Evolutionary conservation across 64 coral and sea anemone genomes (phyloP), one percentile per base, ranked within the genome.

Genomic region (Catalaphyllia jardinei): DNA sequence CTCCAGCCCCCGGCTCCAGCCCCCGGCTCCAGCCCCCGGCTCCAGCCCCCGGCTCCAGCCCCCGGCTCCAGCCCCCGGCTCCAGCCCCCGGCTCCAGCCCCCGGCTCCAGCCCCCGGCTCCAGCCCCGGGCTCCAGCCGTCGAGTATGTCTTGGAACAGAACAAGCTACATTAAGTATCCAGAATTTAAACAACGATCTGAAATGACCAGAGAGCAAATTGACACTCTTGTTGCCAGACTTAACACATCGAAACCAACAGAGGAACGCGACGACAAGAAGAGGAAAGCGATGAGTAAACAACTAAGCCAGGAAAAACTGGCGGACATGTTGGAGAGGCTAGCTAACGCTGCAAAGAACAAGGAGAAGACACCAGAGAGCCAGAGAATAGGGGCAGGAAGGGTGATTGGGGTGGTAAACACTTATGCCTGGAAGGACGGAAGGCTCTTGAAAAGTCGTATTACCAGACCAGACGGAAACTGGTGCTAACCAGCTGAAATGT

Each of bases 151-250:
- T 28, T 96, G 95, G 95, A 88, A 88, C 62, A 63, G 75, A 16
- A n/a, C 72, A 15, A 91, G 87, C 52, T 96, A 96, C 62, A 79
- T 96, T 0, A 90, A 96, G 24, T 96, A 96, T 28, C 95, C 95
- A 0, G 88, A 93, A 18, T 90, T 71, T 20, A 96, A 91, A 79
- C 17, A 55, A 57, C 80, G 28, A 12, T 20, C 81, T 8, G 31
- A 76, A 39, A 78, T 93, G 12, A 72, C 72, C 17, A 96, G 87
- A 71, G 71, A 87, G 87, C 30, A 96, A 73, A 73, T 93, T 8
- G 91, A 93, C 46, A 91, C 64, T 30, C 87, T 87, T 30, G 83
- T 96, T 8, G 39, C 74, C 24, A 86, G 95, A 60, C 79, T 97
- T 5, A 82, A 90, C 33, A 73, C 80, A 11, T 54, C 67, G 13